Base-by-base conservation (phyloP, 2,113 vertebrate genomes). In the Zosterops hypoxanthus region DNA sequence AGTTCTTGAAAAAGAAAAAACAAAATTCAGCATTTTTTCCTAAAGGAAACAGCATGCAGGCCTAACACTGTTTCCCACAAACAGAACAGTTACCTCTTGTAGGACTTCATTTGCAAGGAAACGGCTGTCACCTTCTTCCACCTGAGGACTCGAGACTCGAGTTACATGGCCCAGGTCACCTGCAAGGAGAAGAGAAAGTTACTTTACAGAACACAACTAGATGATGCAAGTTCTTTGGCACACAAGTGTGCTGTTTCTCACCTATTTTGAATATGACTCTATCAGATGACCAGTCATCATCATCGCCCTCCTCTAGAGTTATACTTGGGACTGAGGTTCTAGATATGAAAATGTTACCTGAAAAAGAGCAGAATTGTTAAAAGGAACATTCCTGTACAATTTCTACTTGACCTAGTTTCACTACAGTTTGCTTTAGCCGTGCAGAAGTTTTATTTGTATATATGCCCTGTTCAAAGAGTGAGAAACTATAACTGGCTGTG, bases 321-420 rank as follows among this genome's bases (percentile, higher is more conserved):
- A 95, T 94, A 96, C 87, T 97, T 0, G 98, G 96, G 26, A 98
- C 97, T 31, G 99, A 97, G 63, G 98, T 99, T 72, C 98, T 98
- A 49, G 99, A 99, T 97, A 99, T 99, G 93, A 99, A 99, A 95
- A 99, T 99, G 97, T 99, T 99, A 94, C 99, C 99, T 99, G 83
- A 82, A 95, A 93, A 96, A 92, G 73, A 86, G 59, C 22, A 80
- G 22, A 86, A 59, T 2, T 42, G 12, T 88, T 86, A 26, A 31
- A 65, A 93, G 24, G 42, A 12, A 14, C 4, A 39, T 23, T 49
- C 46, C 46, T 23, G 23, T 42, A 19, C 6, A 46, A 66, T 68
- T 86, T 92, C 39, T 77, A 36, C n/a, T 90, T 82, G 31, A 49
- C 46, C 24, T 60, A 73, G 23, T 75, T 95, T 88, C 61, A 41